Base-by-base conservation (phyloP, 2,113 vertebrate species). In the Albula goreensis region DNA sequence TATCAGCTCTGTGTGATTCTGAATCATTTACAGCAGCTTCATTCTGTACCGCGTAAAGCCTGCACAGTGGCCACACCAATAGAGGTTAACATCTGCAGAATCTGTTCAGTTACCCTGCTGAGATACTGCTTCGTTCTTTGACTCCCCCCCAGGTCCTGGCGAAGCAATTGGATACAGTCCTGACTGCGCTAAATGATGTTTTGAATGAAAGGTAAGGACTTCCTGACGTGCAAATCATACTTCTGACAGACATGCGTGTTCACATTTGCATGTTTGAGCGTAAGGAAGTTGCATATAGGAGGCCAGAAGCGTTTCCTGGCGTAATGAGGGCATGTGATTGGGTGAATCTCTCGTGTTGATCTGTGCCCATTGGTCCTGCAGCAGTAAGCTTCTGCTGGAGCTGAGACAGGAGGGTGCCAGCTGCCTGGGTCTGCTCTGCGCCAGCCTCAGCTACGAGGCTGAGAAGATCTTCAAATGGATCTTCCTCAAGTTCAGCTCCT, bases 381-480 rank as follows among this genome's bases (percentile, higher is more conserved):
- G 98, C 95, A 99, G 98, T 94, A 99, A 99, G 94, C 96, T 99
- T 91, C 96, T 99, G 93, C 97, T 97, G 90, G 98, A 99, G 94
- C 89, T 99, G 92, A 96, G 98, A 90, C 98, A 99, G 94, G 98
- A 99, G 86, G 98, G 97, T n/a, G 97, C 98, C 51, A 96, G 95
- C 90, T 99, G 97, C 90, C 96, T 99, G 89, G 98, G 98, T 89
- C 95, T 99, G 92, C 97, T 99, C 88, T 99, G 98, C 93, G 97
- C 97, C 19, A 95, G 97, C 91, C 92, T 99, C 90, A 98, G 97
- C 96, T 99, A 98, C 0, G 98, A 99, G 93, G 97, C 98, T 0
- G 98, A 99, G 94, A 97, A 97, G 93, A 97, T 99, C 94, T 99
- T 99, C 95, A 99, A 98, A 92, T 99, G 98, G 98, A 97, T 99